Conservation (phyloP, 2,888 invertebrate species). For the Argyresthia goedartella region DNA sequence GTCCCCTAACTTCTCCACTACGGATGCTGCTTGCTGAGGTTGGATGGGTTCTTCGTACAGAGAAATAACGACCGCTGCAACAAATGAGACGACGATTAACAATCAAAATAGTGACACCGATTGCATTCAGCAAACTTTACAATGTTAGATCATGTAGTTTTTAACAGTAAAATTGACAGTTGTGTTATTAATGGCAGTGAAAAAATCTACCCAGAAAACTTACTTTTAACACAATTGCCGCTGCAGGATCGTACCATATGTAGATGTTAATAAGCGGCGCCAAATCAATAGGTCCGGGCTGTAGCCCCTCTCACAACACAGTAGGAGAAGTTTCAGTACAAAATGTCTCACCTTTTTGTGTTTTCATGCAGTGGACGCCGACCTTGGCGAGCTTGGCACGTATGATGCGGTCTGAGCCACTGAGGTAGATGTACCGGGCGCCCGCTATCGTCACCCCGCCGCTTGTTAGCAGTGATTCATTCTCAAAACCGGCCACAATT, state of each 20-base stretch:
- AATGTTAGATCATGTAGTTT: too few relatives aligned
- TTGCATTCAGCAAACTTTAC: too few relatives aligned
- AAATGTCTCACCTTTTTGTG: conserved; percentile 82
- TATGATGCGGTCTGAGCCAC: conserved; percentile 93
- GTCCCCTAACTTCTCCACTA: conserved; percentile 97
- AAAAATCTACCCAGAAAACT: too few relatives aligned
- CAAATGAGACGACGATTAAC: conserved; percentile 25
- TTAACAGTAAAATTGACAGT: too few relatives aligned
- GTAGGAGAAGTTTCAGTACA: too few relatives aligned
- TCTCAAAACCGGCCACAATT: conserved; percentile 91
- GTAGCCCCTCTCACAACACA: too few relatives aligned
- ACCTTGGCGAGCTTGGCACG: conserved; percentile 94
- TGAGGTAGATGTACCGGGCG: conserved; percentile 94
- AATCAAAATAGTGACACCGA: too few relatives aligned
- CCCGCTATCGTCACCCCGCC: conserved; percentile 93
- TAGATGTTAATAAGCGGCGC: too few relatives aligned
- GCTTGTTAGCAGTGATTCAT: conserved; percentile 90
- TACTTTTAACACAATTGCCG: too few relatives aligned
- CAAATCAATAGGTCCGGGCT: too few relatives aligned
- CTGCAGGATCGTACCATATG: too few relatives aligned
- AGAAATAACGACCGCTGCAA: conserved; percentile 92
- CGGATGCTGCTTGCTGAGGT: conserved; percentile 96
- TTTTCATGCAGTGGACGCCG: conserved; percentile 97
- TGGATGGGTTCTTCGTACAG: conserved; percentile 96
- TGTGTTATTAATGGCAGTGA: too few relatives aligned